Evolutionary conservation across 1,140 invertebrate genomes (phyloP), one percentile per base, ranked within the genome.

Genomic region (Callitettix versicolor): DNA sequence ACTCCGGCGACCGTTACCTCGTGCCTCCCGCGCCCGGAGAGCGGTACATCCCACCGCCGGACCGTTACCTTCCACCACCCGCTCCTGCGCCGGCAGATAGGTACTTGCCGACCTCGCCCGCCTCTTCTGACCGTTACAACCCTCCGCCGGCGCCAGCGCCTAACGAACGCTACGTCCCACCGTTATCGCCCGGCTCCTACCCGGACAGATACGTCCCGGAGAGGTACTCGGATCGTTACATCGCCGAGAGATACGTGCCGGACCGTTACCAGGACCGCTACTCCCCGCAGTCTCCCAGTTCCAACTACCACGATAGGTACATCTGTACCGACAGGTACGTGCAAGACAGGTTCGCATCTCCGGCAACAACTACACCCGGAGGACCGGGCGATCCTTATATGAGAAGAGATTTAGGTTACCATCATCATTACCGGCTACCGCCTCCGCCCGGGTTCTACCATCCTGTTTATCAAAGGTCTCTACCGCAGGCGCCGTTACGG

Each of bases 401-500:
- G 72, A 66, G 77, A 58, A 69, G 78, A 2, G 78, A 79, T 59
- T 68, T 80, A 12, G 73, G 73, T 6, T 79, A 76, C 59, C 77
- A 79, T 62, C 73, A 76, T 63, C 73, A 76, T 59, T 80, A 79
- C 60, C 72, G 77, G 65, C 69, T 78, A 67, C 74, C 74, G 20
- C 68, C 73, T 30, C 71, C 71, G 20, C 62, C 68, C 6, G 68
- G 71, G 52, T 71, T 67, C 21, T 46, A 50, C 30, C 48, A 50
- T 21, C 57, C 47, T 7, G 47, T 42, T 12, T 52, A 52, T 26
- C 55, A 26, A n/a, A 18, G 46, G 3, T 41, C 46, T 12, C 12
- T 55, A 20, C 40, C 46, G 34, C n/a, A 22, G 12, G 33, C 30
- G 12, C 42, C 17, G 14, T 43, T 53, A 20, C 21, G 30, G 15